Evolutionary conservation across 2,797 vertebrate genomes (phyloP), one percentile per base, ranked within the genome.

Genomic region (Sphenodon punctatus): DNA sequence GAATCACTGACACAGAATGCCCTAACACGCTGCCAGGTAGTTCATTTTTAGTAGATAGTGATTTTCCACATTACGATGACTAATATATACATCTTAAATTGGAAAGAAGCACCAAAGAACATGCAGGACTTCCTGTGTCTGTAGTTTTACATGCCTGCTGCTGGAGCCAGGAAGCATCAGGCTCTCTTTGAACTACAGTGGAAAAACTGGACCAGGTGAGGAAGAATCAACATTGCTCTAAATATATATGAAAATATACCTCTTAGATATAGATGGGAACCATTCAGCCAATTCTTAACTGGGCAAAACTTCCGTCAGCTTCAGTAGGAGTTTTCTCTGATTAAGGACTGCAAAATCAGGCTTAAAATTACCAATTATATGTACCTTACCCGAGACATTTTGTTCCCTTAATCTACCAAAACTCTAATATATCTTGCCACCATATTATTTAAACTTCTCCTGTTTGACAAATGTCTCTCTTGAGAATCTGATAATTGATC

Each of bases 401-500:
- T 43, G 25, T 70, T 42, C 25, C 38, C 38, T 20, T 25, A 17
- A 36, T 27, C 48, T 65, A 75, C n/a, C 55, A 48, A 25, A 71
- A 11, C 32, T 22, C 38, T 45, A 84, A 67, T 34, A 41, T 4
- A 25, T 43, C 80, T 75, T 75, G 42, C 36, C 48, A 25, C 55
- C 16, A 1, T 70, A 69, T 58, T 70, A 64, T 53, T 84, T 66
- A 70, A 80, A 82, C 55, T 51, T 8, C 11, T 27, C 59, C 76
- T 61, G 15, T 79, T 60, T 27, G 19, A 86, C 32, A 73, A 67
- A 82, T 79, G 59, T 30, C 39, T 63, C 69, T 84, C 67, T 64
- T 58, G 10, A 78, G 32, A 41, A 49, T 34, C 65, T 90, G 85
- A 67, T 42, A 85, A 65, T 49, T 80, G 34, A 79, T 36, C 65